Evolutionary conservation across 2,888 invertebrate species (phyloP), one percentile per base, ranked within the genome.

Genomic region (Serripes groenlandicus): DNA sequence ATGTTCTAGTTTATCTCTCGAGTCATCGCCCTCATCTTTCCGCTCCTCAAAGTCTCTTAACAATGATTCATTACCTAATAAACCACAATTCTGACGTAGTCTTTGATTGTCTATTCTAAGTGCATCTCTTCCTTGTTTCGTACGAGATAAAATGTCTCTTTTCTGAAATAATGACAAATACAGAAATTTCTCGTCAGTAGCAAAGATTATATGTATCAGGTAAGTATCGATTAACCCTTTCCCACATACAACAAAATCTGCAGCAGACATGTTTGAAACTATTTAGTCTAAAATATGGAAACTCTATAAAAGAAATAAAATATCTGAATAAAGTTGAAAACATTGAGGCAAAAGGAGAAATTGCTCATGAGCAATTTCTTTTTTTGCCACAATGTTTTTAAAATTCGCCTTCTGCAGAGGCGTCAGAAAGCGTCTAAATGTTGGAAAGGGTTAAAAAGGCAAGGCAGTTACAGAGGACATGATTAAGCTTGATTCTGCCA

Each of bases 1-100:
- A 21, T 84, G 75, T 68, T 93, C 93, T 66, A 94, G 87, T 87
- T 92, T 91, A 28, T 90, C 79, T 69, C 88, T 86, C 66, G 93
- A 88, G 58, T 91, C 91, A 52, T 91, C 92, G 23, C 90, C 90
- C 76, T 94, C 92, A 58, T 94, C 94, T 69, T 94, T 93, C 75
- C 94, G 86, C 80, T 94, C 93, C 89, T 96, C 95, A 94, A 95
- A 95, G 89, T 96, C 95, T 69, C 94, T 88, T 28, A 96, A 89
- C 66, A 96, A 90, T 18, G 94, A 93, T 74, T 95, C 94, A 88
- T 96, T 95, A 1, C 95, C 95, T n/a, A 96, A 91, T 35, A 96
- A 92, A 21, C 96, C 96, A 83, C 95, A 95, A 73, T 95, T 95
- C 81, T 95, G 94, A 69, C 94, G 91, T 70, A 96, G 87, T 78